Percentiles rank a stretch among this genome's conserved stretches.
These are phyloP conservation scores for Capricornis sumatraensis DNA, from an alignment of 2,113 vertebrate genomes.

Conservation along the genomic window DNA sequence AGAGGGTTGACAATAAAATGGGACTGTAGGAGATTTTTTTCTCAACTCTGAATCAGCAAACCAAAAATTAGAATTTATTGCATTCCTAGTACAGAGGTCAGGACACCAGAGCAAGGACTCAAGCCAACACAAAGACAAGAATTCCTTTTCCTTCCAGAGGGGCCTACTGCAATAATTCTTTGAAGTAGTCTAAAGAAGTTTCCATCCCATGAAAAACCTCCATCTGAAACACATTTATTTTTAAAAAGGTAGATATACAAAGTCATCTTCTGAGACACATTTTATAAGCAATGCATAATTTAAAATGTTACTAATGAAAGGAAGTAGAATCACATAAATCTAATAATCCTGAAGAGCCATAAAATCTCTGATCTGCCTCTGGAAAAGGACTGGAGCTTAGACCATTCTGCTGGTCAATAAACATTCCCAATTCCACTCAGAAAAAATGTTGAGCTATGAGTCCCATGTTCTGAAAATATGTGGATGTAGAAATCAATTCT, in stretches of 20 bases:
- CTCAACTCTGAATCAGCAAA: not conserved
- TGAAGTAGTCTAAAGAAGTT: not conserved
- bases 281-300: not conserved
- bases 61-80: slow-evolving; percentile 2
- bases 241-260: not conserved
- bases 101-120: not conserved
- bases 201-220: not conserved
- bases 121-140: not conserved
- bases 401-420: not conserved
- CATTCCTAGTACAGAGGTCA: not conserved
- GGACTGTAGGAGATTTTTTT: not conserved
- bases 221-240: not conserved
- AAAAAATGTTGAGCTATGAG: not conserved
- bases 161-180: not conserved
- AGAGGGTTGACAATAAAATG: not conserved
- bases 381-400: not conserved
- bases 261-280: not conserved
- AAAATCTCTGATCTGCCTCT: not conserved
- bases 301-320: not conserved
- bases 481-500: not conserved
- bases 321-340: not conserved
- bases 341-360: not conserved
- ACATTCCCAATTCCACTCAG: not conserved
- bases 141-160: not conserved
- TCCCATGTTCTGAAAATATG: not conserved